Base-by-base conservation (phyloP, 2,797 vertebrate genomes). In the Muscicapa comitata region DNA sequence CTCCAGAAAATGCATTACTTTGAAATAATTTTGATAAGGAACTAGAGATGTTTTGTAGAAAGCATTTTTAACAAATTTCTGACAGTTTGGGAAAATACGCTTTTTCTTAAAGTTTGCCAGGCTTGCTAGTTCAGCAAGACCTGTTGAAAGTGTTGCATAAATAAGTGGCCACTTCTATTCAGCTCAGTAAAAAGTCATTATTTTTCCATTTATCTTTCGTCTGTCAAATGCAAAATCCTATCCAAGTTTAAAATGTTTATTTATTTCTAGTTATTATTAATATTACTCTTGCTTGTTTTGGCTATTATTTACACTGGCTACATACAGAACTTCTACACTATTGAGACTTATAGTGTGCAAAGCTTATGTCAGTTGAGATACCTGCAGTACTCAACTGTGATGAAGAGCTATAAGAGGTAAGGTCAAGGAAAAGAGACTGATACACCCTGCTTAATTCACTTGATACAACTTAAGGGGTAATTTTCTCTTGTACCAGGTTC, bases 11-110 rank as follows among this genome's bases (percentile, higher is more conserved):
- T 55, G 50, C 26, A 47, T 48, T 11, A 55, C 72, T 95, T 95
- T 81, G 79, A 94, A 97, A 93, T 81, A 23, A 92, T 91, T 97
- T 94, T 96, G 79, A 91, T 92, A 96, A 97, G 54, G 21, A 92
- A 53, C 18, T 37, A 23, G 86, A 90, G 0, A 17, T 90, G 63
- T 94, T 97, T 95, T 94, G 82, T 51, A 88, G 88, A 96, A 95
- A 83, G 48, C 3, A 71, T 82, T 96, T 95, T 88, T 86, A 82
- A 79, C 61, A 45, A 50, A 93, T 88, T 91, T 91, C 67, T 38
- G 63, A 92, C 66, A 16, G 24, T 78, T 95, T 90, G 66, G 86
- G 58, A 84, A 95, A 96, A 96, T 25, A 91, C 1, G 3, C 71
- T 83, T 65, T 71, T 84, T 51, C 68, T 33, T 90, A 45, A 92